Evolutionary conservation across 1,140 invertebrate genomes (phyloP), one percentile per base, ranked within the genome.

Genomic region (Pantala flavescens): DNA sequence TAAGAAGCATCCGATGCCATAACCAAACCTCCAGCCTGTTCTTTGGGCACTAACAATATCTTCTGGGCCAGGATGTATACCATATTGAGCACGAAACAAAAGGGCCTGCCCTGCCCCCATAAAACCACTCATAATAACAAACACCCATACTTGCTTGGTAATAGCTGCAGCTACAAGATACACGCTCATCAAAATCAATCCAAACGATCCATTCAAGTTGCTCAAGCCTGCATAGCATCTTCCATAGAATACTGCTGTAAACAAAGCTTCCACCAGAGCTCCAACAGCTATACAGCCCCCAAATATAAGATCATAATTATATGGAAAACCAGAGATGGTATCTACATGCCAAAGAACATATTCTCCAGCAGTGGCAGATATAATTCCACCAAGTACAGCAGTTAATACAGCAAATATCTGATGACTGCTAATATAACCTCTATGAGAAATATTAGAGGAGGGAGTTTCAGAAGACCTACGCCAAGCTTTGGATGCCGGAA

Each of bases 321-420:
- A 21, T 28, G 19, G 24, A 42, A 72, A 72, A 11, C 71, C 71
- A n/a, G 19, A 28, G n/a, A 72, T 10, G 10, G 24, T 16, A 11
- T 72, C 71, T 42, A 72, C n/a, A 72, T 72, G 71, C 71, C 71
- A 72, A 11, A 72, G 24, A 7, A 72, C 19, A 28, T 36, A 72
- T 28, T 72, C 71, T 21, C 23, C 42, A n/a, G 24, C 19, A 42
- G 24, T 21, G 11, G 71, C 71, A 12, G 28, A 36, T 2, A 72
- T 16, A 12, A 24, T 42, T 24, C 71, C 71, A 9, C 71, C 12
- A 24, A 72, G 24, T 21, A 72, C 28, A 9, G 71, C 24, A 11
- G 71, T 72, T 42, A 72, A 72, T 5, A 63, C n/a, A 21, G n/a
- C 49, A 63, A 63, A 21, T 3, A 63, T 63, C n/a, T 63, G 49